Evolutionary conservation across 2,113 vertebrate species (phyloP).

Genomic region (Rhinoderma darwinii): DNA sequence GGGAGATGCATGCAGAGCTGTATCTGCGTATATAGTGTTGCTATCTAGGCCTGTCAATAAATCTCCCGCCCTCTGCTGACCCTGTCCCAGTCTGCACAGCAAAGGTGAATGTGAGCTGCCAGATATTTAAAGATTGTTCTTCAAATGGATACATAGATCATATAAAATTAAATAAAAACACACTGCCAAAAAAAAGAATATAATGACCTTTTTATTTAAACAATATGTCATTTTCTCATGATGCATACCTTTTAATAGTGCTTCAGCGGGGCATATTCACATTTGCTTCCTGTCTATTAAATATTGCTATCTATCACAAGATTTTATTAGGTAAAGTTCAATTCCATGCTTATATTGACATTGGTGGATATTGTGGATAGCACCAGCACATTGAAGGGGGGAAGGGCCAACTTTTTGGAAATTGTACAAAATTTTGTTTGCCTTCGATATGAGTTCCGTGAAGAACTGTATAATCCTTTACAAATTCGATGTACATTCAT

Average conservation of each 20-base stretch:
- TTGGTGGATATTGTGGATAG: constrained; percentile 1
- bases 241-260: neutral
- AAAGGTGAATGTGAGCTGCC: too few species aligned
- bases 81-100: too few species aligned
- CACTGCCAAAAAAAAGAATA: too few species aligned
- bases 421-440: neutral
- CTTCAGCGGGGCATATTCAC: neutral
- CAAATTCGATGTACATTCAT: neutral
- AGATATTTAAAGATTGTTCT: too few species aligned
- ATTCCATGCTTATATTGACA: neutral
- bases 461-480: neutral
- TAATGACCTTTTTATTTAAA: too few species aligned
- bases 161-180: too few species aligned
- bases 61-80: too few species aligned
- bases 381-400: neutral
- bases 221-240: too few species aligned
- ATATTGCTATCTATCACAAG: neutral
- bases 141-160: too few species aligned
- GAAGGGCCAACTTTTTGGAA: neutral
- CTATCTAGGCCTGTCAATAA: too few species aligned
- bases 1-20: too few species aligned
- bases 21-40: too few species aligned
- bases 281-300: neutral
- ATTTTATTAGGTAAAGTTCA: neutral
- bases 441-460: neutral